Evolutionary conservation across 2,888 invertebrate genomes (phyloP).

Genomic region (Agonum fuliginosum): DNA sequence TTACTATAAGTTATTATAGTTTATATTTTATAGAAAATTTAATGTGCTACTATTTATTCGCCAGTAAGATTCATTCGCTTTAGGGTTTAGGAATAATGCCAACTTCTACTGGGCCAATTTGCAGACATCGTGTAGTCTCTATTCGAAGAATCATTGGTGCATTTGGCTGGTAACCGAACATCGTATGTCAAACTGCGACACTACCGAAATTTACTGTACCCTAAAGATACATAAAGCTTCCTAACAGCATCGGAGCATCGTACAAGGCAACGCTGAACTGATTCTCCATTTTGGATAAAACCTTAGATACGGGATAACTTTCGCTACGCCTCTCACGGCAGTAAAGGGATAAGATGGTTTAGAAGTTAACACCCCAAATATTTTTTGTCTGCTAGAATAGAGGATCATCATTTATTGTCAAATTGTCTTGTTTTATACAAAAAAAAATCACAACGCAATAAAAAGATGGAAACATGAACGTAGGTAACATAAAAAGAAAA

Average conservation of each 20-base stretch:
- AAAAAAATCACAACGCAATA: no score
- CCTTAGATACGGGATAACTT: constrained; percentile 27
- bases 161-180: constrained; percentile 42
- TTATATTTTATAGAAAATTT: background rate
- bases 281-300: constrained; percentile 39
- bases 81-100: constrained; percentile 24
- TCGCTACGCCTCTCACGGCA: background rate
- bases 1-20: background rate
- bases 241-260: constrained; percentile 41
- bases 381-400: no score
- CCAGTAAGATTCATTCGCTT: background rate
- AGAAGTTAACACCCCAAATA: background rate
- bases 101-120: background rate
- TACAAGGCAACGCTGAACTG: constrained; percentile 9
- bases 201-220: constrained; percentile 22
- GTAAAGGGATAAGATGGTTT: background rate
- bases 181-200: constrained; percentile 37
- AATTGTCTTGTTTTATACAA: no score
- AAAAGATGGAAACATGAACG: no score
- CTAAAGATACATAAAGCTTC: constrained; percentile 38
- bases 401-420: no score
- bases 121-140: background rate
- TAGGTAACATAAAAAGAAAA: no score
- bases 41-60: constrained; percentile 14
- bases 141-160: constrained; percentile 27